These are phyloP conservation scores for Diaphora mendica DNA, from an alignment of 2,888 invertebrate genomes.

Conservation along the genomic window DNA sequence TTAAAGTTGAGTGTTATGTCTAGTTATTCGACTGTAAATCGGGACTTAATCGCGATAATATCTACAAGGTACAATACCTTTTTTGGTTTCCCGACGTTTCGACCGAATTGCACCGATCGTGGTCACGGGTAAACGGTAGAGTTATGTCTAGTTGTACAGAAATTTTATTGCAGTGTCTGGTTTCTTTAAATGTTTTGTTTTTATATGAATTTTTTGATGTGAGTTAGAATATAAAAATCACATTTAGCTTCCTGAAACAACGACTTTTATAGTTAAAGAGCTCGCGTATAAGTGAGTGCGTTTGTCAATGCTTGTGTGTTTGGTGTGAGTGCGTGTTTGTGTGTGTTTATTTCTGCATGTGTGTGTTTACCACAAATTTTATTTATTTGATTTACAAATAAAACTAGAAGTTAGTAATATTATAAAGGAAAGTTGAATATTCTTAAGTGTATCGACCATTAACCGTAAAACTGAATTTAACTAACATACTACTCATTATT, in stretches of 20 bases:
- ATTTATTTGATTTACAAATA: not conserved
- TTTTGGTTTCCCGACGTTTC: no score
- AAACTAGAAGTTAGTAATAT: not conserved
- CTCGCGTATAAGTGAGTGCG: not conserved
- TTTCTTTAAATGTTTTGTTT: slow-evolving; percentile 7
- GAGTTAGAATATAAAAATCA: slow-evolving; percentile 13
- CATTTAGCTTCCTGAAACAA: slow-evolving; percentile 21
- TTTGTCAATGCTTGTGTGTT: not conserved
- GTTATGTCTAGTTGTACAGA: not conserved
- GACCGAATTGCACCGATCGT: no score
- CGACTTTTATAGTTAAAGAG: slow-evolving; percentile 10
- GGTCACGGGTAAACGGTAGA: no score
- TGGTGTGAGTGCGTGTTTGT: no score
- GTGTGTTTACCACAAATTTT: not conserved
- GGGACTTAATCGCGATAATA: no score
- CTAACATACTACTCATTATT: no score
- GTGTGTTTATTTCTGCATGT: not conserved
- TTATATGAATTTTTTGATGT: slow-evolving; percentile 10
- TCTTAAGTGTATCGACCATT: no score
- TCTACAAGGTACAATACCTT: no score
- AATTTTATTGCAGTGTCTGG: not conserved
- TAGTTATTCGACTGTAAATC: no score
- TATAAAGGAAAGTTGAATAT: not conserved
- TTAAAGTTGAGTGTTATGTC: not conserved
- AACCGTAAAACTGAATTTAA: no score